Base-by-base conservation (phyloP, 1,140 invertebrate species). In the Doryteuthis pealeii region DNA sequence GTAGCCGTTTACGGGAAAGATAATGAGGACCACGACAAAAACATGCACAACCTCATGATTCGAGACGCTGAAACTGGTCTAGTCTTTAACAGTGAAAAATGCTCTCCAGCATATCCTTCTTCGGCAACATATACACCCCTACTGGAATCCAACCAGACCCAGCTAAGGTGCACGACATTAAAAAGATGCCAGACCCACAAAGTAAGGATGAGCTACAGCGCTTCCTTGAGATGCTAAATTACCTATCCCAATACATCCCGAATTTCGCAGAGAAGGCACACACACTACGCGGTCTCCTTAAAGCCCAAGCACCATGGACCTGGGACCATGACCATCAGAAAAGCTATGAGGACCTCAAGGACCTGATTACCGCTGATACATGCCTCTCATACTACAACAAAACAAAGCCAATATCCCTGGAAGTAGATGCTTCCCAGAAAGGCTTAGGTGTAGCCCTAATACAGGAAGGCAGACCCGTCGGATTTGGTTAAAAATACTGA, bases 391-490 rank as follows among this genome's bases (percentile, higher is more conserved):
- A 77, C 45, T 81, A 68, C 68, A 73, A 78, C n/a, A 30, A 45
- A 0, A 69, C 43, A 18, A 49, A 76, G 30, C 74, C 77, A 10
- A 62, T 75, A 26, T 71, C 45, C 12, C 22, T 80, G 2, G 72
- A 65, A 15, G 71, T 85, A 0, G 89, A 90, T 80, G 84, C 84
- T 2, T 87, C 83, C 14, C 75, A 80, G 45, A 73, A 80, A 65
- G 89, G 86, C 1, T 73, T 90, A 22, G 87, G 87, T 4, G 85
- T 84, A 32, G 84, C 87, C 15, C 30, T 89, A 0, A 68, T 88
- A 15, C 89, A 90, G 76, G 77, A 88, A 54, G 73, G 76, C n/a
- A 72, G 84, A 40, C 83, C 86, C 8, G 79, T 90, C 2, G 79
- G 3, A 40, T n/a, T n/a, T n/a, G n/a, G n/a, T n/a, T n/a, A n/a